Evolutionary conservation across 1,140 invertebrate species (phyloP).

Genomic region (Lucilia cuprina): DNA sequence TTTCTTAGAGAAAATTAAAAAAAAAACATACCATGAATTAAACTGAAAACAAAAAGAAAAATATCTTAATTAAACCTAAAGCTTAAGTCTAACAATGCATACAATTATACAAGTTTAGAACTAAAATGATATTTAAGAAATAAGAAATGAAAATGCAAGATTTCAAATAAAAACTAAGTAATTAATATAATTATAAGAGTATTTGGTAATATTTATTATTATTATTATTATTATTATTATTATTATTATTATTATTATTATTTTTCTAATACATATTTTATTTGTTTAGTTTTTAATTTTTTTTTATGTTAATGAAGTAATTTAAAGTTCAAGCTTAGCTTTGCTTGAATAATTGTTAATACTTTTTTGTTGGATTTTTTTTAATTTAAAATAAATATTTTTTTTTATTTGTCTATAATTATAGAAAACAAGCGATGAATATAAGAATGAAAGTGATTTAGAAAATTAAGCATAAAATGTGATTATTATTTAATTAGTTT

Average conservation of each 20-base stretch:
- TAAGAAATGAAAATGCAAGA: background rate
- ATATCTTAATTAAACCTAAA: background rate
- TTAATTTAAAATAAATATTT: background rate
- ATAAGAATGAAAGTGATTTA: slow-evolving; percentile 7
- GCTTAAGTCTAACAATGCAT: slow-evolving; percentile 2
- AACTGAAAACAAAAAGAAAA: background rate
- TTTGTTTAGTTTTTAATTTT: background rate
- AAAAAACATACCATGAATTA: background rate
- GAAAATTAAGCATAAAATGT: slow-evolving; percentile 12
- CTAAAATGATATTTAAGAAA: background rate
- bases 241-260: too few relatives aligned
- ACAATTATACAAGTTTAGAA: slow-evolving; percentile 26
- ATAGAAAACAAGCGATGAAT: background rate
- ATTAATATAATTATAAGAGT: background rate
- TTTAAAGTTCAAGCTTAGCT: background rate
- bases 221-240: too few relatives aligned
- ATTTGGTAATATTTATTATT: slow-evolving; percentile 8
- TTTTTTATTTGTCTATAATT: background rate
- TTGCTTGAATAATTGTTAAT: background rate
- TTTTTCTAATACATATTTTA: background rate
- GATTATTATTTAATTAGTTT: background rate
- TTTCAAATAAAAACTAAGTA: background rate
- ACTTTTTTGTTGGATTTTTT: background rate
- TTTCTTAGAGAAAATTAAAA: background rate
- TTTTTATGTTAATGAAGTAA: background rate